phyloP scores from a whole-genome alignment of 2,113 vertebrate genomes.

The Thalassarche chlororhynchos region DNA sequence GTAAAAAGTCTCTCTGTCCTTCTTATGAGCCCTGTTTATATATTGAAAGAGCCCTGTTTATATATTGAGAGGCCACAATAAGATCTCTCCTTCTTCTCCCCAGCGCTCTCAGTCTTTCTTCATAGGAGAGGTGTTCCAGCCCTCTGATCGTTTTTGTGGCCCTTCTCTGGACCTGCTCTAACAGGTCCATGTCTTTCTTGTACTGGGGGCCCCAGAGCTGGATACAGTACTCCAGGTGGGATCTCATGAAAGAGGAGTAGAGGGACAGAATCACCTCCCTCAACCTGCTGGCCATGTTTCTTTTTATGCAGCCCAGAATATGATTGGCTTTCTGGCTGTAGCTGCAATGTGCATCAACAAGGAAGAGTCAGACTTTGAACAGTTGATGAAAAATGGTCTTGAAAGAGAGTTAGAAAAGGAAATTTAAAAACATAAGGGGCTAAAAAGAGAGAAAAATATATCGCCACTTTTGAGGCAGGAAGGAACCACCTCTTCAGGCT shows the following conservation, averaged over 20 bases:
- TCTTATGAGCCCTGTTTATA: background rate
- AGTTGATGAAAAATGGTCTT: background rate
- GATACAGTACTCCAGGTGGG: background rate
- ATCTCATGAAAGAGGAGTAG: background rate
- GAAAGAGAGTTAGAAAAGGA: background rate
- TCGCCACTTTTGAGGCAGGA: background rate
- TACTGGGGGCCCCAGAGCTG: background rate
- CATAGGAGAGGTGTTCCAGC: background rate
- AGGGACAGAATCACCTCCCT: background rate
- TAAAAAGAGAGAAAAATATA: background rate
- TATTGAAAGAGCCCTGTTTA: background rate
- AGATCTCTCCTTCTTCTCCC: background rate
- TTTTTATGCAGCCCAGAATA: background rate
- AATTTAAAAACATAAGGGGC: background rate
- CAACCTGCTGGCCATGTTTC: accelerated
- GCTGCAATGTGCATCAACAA: background rate
- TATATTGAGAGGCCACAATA: background rate
- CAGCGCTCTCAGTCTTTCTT: background rate
- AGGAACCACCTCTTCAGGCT: background rate
- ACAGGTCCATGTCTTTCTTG: background rate
- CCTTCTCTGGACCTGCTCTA: background rate
- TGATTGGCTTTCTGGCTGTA: background rate
- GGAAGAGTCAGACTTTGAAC: background rate
- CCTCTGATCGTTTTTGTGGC: background rate
- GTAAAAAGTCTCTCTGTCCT: background rate